Conservation (phyloP, 1,140 invertebrate species). For the Cydia pomonella region DNA sequence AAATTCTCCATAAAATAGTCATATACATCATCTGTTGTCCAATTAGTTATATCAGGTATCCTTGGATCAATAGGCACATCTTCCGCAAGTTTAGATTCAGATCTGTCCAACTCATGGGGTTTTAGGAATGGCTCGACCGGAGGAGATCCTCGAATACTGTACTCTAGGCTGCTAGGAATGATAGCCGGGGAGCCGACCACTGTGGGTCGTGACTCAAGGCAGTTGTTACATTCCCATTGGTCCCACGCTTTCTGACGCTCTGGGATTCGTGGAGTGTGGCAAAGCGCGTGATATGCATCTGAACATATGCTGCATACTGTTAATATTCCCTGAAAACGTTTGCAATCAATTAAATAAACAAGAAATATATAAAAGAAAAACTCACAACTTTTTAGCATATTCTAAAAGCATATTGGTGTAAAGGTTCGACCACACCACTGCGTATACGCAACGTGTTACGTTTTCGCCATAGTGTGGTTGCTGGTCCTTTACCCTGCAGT, state of each 20-base stretch:
- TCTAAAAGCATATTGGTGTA: conserved; percentile 33
- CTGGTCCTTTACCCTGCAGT: no score
- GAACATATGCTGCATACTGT: conserved; percentile 91
- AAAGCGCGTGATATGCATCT: conserved; percentile 90
- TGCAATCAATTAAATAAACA: conserved; percentile 41
- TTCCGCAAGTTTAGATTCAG: conserved; percentile 59
- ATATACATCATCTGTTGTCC: conserved; percentile 91
- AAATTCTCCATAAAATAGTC: conserved; percentile 89
- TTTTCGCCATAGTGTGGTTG: no score
- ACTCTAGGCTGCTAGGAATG: conserved; percentile 57
- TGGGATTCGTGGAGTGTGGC: conserved; percentile 84
- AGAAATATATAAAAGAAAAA: no score
- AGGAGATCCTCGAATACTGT: conserved; percentile 51
- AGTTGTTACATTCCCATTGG: conserved; percentile 82
- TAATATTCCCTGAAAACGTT: conserved; percentile 82
- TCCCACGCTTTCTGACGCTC: conserved; percentile 80
- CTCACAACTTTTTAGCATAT: conserved; percentile 25
- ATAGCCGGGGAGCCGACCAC: conserved; percentile 64
- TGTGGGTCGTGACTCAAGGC: conserved; percentile 73
- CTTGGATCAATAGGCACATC: conserved; percentile 82
- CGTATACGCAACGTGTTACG: no score
- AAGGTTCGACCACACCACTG: no score
- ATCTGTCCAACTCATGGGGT: conserved; percentile 71
- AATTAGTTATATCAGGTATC: conserved; percentile 89
- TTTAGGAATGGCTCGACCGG: conserved; percentile 69